Conservation (phyloP, 2,113 vertebrate species). For the Sterrhoptilus dennistouni region DNA sequence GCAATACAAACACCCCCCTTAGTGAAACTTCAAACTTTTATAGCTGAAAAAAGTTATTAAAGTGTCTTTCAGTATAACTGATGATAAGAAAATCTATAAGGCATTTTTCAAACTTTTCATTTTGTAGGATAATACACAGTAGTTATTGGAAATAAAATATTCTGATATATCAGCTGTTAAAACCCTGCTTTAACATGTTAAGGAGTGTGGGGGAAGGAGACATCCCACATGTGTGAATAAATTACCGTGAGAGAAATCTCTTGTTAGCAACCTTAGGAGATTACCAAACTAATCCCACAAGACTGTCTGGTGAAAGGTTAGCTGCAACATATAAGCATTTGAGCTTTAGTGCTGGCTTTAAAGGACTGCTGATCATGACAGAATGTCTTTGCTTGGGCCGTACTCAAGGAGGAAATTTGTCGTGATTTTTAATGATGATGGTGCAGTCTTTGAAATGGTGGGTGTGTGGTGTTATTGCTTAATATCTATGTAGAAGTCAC, state of each 20-base stretch:
- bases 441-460: slow-evolving; percentile 76
- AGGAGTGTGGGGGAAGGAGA: background rate
- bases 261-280: slow-evolving; percentile 38
- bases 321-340: background rate
- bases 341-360: background rate
- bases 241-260: slow-evolving; percentile 17
- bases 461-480: background rate
- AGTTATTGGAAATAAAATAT: background rate
- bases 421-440: slow-evolving; percentile 75
- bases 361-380: background rate
- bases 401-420: slow-evolving; percentile 38
- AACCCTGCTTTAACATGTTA: background rate
- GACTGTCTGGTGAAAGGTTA: slow-evolving; percentile 16
- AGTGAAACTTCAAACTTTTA: background rate
- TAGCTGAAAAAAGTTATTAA: background rate
- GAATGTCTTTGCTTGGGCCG: slow-evolving; percentile 63
- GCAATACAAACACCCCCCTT: background rate
- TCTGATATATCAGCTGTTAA: background rate
- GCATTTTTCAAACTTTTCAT: background rate
- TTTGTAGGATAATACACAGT: background rate
- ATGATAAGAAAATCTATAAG: background rate
- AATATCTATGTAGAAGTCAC: background rate
- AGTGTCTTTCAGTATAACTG: background rate
- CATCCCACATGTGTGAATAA: background rate
- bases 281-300: slow-evolving; percentile 30